Evolutionary conservation across 2,113 vertebrate genomes (phyloP).

Genomic region (Odocoileus hemionus): DNA sequence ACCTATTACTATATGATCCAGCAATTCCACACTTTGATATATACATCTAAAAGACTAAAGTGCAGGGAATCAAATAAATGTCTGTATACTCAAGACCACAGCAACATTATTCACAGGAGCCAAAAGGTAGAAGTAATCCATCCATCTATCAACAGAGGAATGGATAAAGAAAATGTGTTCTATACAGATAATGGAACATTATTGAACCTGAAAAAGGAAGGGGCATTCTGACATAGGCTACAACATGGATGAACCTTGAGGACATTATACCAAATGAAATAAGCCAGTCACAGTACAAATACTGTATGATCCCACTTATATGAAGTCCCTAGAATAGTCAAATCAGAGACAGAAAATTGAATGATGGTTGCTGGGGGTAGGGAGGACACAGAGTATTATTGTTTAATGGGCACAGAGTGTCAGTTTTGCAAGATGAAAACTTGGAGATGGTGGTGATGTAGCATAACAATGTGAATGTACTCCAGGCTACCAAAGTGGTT

Average conservation of each 20-base stretch:
- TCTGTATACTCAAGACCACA: not conserved
- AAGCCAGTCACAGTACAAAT: not conserved
- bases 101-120: not conserved
- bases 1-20: not conserved
- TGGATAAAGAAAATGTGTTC: not conserved
- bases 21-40: not conserved
- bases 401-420: not conserved
- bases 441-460: not conserved
- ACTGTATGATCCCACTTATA: not conserved
- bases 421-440: not conserved
- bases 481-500: not conserved
- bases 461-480: not conserved
- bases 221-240: not conserved
- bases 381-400: not conserved
- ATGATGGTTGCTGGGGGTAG: not conserved
- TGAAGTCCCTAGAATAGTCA: not conserved
- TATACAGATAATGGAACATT: not conserved
- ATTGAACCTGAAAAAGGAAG: not conserved
- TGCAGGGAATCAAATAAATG: not conserved
- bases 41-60: not conserved
- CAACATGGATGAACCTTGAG: not conserved
- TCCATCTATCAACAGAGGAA: not conserved
- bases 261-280: not conserved
- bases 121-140: not conserved
- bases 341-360: not conserved